Conservation (phyloP, 2,888 invertebrate genomes). For the Trichacis sp. region DNA sequence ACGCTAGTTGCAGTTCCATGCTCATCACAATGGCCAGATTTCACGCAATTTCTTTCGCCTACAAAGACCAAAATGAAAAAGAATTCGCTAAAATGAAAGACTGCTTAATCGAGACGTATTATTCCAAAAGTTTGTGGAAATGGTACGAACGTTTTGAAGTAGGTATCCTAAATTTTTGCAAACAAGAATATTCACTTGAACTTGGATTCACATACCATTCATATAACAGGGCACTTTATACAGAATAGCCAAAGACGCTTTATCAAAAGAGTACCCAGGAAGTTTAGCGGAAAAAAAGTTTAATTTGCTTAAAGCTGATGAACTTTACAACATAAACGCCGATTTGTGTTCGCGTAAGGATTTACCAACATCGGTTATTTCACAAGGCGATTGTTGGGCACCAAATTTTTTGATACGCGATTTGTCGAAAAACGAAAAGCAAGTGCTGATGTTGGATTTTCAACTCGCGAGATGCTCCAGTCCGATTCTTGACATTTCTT, state of each 20-base stretch:
- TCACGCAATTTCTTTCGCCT: constrained; percentile 69
- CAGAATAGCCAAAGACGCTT: constrained; percentile 73
- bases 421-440: constrained; percentile 48
- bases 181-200: too few species aligned
- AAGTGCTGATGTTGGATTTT: constrained; percentile 77
- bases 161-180: not conserved
- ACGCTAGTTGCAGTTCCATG: constrained; percentile 58
- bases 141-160: constrained; percentile 53
- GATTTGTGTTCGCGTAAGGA: constrained; percentile 68
- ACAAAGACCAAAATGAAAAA: constrained; percentile 64
- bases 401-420: constrained; percentile 78
- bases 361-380: constrained; percentile 71
- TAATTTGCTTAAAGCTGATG: constrained; percentile 71
- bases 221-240: constrained; percentile 42
- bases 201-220: too few species aligned
- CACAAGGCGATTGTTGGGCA: constrained; percentile 82
- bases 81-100: constrained; percentile 57
- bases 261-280: constrained; percentile 75
- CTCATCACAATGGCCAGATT: constrained; percentile 67
- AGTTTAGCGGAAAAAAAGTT: constrained; percentile 73
- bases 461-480: constrained; percentile 75
- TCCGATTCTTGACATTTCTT: constrained; percentile 73
- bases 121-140: constrained; percentile 48
- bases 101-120: constrained; percentile 60
- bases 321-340: constrained; percentile 71